A percentile compares a stretch with the other conserved stretches of the same genome.
Conservation (phyloP, 1,140 invertebrate species). For the Maconellicoccus hirsutus region DNA sequence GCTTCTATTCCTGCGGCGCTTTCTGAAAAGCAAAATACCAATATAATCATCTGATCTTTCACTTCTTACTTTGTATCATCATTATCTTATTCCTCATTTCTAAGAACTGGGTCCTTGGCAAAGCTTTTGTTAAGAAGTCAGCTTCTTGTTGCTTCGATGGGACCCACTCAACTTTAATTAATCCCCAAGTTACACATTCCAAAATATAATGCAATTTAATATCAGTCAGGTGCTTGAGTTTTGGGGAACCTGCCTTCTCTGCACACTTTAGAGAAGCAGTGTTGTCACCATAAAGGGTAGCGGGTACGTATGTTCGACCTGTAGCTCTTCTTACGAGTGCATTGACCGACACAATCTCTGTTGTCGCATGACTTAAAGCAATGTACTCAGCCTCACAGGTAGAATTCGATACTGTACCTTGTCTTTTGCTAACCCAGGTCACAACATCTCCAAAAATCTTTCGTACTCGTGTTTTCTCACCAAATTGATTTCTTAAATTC, state of each 20-base stretch:
- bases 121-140: no score
- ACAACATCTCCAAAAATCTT: constrained; percentile 27
- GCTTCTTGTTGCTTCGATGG: no score
- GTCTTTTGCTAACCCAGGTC: constrained; percentile 29
- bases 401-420: constrained; percentile 29
- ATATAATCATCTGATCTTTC: no score
- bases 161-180: no score
- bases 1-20: no score
- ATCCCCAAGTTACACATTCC: no score
- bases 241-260: constrained; percentile 27
- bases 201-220: neutral
- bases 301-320: neutral
- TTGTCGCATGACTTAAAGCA: constrained; percentile 29
- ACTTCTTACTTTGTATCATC: no score
- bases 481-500: neutral
- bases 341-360: constrained; percentile 26
- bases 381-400: constrained; percentile 32
- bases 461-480: neutral
- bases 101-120: no score
- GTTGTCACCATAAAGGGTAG: constrained; percentile 30
- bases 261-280: constrained; percentile 31
- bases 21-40: no score
- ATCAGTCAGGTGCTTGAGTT: constrained; percentile 23
- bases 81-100: no score
- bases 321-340: constrained; percentile 23